Evolutionary conservation across 2,888 invertebrate species (phyloP), one percentile per base, ranked within the genome.

Genomic region (Taenaris catops): DNA sequence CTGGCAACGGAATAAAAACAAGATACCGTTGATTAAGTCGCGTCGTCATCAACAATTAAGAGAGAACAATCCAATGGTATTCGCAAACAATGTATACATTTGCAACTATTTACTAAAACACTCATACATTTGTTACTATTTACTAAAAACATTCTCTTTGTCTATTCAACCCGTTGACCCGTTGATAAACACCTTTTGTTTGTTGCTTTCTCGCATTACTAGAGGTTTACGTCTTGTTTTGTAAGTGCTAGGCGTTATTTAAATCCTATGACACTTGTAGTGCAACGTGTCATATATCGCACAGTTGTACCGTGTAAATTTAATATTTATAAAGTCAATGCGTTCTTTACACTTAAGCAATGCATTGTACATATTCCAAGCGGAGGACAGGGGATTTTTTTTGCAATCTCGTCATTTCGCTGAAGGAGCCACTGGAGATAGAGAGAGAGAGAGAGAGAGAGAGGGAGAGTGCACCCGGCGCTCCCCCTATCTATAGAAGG

Each of bases 1-100:
- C n/a, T n/a, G n/a, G n/a, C n/a, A n/a, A n/a, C n/a, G n/a, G n/a
- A n/a, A n/a, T n/a, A n/a, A n/a, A n/a, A n/a, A n/a, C n/a, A n/a
- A n/a, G n/a, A n/a, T n/a, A n/a, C n/a, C n/a, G n/a, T 11, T 8
- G 1, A 19, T 2, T 19, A 23, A 9, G 8, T 3, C 1, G 16
- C 8, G 8, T 2, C 8, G 2, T 9, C 8, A 14, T 20, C 8
- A 14, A 29, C 14, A 21, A 14, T 23, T 23, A 31, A 9, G 7
- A 14, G 28, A 28, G 28, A 36, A 25, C 29, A 36, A 18, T 29
- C 11, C 17, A 7, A 16, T 29, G 48, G 48, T 38, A 52, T 51
- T 38, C 46, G 25, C 39, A 53, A 58, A 58, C 58, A 57, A 44
- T 36, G 32, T 37, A 37, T 36, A 51, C 51, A 51, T 49, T 46